Percentiles rank a stretch among this genome's conserved stretches.
phyloP scores from a whole-genome alignment of 2,888 invertebrate genomes.

The Pocota personata region DNA sequence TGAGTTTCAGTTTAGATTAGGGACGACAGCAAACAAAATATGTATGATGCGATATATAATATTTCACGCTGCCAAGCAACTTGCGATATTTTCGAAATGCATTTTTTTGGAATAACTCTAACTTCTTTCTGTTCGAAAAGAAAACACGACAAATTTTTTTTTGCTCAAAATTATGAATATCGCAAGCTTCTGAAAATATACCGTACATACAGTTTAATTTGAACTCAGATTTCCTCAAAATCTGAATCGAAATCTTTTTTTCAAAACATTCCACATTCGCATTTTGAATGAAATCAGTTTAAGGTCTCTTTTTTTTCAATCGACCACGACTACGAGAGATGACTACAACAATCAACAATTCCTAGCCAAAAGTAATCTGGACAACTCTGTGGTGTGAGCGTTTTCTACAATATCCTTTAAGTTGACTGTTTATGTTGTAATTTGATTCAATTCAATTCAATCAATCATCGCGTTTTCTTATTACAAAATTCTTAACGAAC shows the following conservation, averaged over 20 bases:
- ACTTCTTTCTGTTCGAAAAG: neutral
- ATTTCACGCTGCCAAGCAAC: slow-evolving; percentile 62
- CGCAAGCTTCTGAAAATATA: slow-evolving; percentile 49
- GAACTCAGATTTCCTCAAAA: slow-evolving; percentile 31
- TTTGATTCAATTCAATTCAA: slow-evolving; percentile 18
- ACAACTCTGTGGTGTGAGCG: slow-evolving; percentile 74
- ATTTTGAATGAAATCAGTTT: slow-evolving; percentile 8
- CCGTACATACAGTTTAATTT: slow-evolving; percentile 19
- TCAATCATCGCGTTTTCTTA: slow-evolving; percentile 36
- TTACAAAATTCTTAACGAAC: slow-evolving; percentile 28
- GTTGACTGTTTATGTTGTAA: slow-evolving; percentile 56
- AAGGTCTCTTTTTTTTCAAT: slow-evolving; percentile 30
- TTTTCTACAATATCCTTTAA: slow-evolving; percentile 57
- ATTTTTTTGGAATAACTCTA: slow-evolving; percentile 4
- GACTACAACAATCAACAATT: slow-evolving; percentile 50
- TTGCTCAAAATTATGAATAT: slow-evolving; percentile 58
- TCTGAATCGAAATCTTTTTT: slow-evolving; percentile 27
- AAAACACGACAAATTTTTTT: neutral
- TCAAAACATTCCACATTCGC: slow-evolving; percentile 20
- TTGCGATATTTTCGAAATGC: slow-evolving; percentile 63
- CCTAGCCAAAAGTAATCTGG: slow-evolving; percentile 68
- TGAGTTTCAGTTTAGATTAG: slow-evolving; percentile 71
- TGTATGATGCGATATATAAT: slow-evolving; percentile 33
- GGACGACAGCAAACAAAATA: slow-evolving; percentile 44
- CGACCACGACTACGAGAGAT: slow-evolving; percentile 28